Conservation (phyloP, 2,797 vertebrate genomes). For the Argentina silus region DNA sequence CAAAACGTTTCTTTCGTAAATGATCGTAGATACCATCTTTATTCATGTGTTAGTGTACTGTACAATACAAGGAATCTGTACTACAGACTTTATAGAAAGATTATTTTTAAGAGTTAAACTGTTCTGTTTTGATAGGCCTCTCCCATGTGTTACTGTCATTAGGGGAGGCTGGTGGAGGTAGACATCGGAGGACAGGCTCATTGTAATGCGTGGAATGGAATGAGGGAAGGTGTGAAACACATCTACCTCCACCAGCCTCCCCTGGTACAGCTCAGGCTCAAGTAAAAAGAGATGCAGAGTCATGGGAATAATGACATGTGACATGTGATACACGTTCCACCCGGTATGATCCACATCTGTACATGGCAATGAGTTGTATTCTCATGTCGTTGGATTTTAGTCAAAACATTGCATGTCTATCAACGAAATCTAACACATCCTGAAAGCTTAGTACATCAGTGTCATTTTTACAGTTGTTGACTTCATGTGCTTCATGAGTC, state of each 20-base stretch:
- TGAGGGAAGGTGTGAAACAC: too few relatives aligned
- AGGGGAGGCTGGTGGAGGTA: too few relatives aligned
- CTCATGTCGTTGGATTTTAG: background rate
- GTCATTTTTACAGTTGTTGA: background rate
- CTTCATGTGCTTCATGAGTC: background rate
- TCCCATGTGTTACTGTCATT: background rate
- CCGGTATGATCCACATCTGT: background rate
- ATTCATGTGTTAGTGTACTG: background rate
- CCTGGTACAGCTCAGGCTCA: too few relatives aligned
- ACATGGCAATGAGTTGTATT: background rate
- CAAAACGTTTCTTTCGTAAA: background rate
- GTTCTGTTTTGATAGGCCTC: conserved; percentile 3
- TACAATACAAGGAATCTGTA: background rate
- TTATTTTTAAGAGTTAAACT: too few relatives aligned
- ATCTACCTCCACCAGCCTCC: too few relatives aligned
- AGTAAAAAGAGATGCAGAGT: too few relatives aligned
- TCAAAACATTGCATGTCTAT: background rate
- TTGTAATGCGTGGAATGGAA: too few relatives aligned
- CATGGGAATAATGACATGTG: too few relatives aligned
- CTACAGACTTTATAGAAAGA: background rate
- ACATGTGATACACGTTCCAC: too few relatives aligned
- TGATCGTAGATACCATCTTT: background rate
- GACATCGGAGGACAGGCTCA: too few relatives aligned
- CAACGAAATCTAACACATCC: background rate
- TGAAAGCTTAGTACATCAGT: background rate